Evolutionary conservation across 2,888 invertebrate genomes (phyloP).

Genomic region (Dione vanillae): DNA sequence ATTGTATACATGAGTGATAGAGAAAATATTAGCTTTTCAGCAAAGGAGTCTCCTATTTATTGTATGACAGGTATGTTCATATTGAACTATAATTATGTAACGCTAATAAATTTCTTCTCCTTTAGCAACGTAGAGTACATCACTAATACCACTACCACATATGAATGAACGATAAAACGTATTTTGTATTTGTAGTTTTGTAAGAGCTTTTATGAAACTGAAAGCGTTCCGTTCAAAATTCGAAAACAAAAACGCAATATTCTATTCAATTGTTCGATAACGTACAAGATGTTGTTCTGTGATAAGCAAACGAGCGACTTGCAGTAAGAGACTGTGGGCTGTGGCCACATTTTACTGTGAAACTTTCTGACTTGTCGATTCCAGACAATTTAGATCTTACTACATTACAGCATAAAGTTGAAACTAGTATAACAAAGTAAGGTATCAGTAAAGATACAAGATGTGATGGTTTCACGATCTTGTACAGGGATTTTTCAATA

Average conservation of each 20-base stretch:
- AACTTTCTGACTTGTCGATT: background rate
- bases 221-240: background rate
- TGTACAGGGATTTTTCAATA: conserved; percentile 11
- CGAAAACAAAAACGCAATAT: background rate
- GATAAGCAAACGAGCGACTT: conserved; percentile 1
- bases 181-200: background rate
- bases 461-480: background rate
- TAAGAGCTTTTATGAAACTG: background rate
- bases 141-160: too few relatives aligned
- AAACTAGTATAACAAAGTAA: background rate
- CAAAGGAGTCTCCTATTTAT: too few relatives aligned
- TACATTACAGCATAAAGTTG: background rate
- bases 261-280: background rate
- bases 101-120: too few relatives aligned
- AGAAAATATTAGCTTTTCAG: too few relatives aligned
- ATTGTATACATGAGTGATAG: too few relatives aligned
- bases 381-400: background rate
- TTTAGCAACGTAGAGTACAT: too few relatives aligned
- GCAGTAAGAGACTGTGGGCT: background rate
- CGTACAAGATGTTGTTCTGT: conserved; percentile 19
- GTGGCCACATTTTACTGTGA: background rate
- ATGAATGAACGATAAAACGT: too few relatives aligned
- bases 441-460: background rate
- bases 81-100: too few relatives aligned
- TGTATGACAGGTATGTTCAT: too few relatives aligned